Base-by-base conservation (phyloP, 2,888 invertebrate genomes). In the Mesochorus sp. region DNA sequence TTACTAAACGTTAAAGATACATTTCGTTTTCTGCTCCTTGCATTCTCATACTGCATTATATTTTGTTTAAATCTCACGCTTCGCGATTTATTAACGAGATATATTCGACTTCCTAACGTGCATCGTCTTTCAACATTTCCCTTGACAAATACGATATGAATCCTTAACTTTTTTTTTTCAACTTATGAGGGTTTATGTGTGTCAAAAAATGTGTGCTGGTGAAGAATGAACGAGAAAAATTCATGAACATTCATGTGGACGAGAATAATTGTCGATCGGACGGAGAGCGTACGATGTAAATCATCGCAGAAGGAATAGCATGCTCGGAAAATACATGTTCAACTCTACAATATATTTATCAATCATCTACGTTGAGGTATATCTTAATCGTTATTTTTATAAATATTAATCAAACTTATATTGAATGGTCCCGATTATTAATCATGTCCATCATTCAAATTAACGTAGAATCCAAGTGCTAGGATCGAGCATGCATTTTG, bases 71-170 rank as follows among this genome's bases (percentile, higher is more conserved):
- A 14, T 24, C 26, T 44, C 57, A 34, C 37, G 47, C 14, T 44
- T 19, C 21, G 24, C 34, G 24, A 55, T 55, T 10, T 10, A 10
- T 53, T 31, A 10, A 53, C 12, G 34, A 55, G 26, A 26, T 49
- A 37, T 53, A 57, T 4, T 49, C 17, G 26, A 37, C 17, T 24
- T 19, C 72, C 74, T 77, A 64, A 66, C 66, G 62, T 76, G 55
- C 49, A 61, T 62, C 24, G 26, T 76, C 61, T 75, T 75, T 75
- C 66, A 75, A 75, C 75, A 71, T 78, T 76, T 80, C 80, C 78
- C 80, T 78, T 76, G 80, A 80, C 78, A 78, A 77, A 78, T 53
- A 66, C 80, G 80, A 80, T 71, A 64, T 59, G 51, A 44, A 78
- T 64, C 57, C 51, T 73, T 64, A 62, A 78, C 14, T 34, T 34